Conservation (phyloP, 2,113 vertebrate species). For the Dipodomys stephensi region DNA sequence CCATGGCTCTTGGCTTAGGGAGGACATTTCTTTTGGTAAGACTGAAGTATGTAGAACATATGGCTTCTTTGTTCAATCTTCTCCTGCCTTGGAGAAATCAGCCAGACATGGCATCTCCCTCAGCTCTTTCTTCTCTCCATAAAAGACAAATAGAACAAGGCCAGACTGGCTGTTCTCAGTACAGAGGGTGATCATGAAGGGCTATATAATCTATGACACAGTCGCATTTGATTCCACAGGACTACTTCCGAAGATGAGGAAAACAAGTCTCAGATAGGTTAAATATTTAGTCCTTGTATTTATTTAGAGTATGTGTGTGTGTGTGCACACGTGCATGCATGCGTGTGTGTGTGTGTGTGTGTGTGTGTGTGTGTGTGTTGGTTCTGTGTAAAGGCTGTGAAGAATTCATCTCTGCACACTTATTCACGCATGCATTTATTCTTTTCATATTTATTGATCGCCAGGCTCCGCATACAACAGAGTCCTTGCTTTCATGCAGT, state of each 20-base stretch:
- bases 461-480: slow-evolving; percentile 3
- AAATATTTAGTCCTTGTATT: background rate
- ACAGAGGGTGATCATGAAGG: background rate
- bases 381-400: background rate
- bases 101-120: background rate
- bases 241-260: background rate
- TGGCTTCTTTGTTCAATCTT: background rate
- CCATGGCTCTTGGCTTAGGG: background rate
- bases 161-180: background rate
- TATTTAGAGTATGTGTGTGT: no score
- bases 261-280: slow-evolving; percentile 26
- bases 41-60: background rate
- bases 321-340: no score
- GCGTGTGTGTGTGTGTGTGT: no score
- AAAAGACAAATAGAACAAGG: background rate
- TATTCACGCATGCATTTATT: background rate
- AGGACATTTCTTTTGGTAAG: background rate
- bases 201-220: background rate
- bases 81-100: background rate
- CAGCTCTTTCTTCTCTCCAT: background rate
- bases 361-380: no score
- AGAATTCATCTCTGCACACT: background rate
- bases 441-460: background rate
- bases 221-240: background rate
- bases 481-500: slow-evolving; percentile 48